Evolutionary conservation across 2,113 vertebrate genomes (phyloP).

Genomic region (Tonatia bakeri): DNA sequence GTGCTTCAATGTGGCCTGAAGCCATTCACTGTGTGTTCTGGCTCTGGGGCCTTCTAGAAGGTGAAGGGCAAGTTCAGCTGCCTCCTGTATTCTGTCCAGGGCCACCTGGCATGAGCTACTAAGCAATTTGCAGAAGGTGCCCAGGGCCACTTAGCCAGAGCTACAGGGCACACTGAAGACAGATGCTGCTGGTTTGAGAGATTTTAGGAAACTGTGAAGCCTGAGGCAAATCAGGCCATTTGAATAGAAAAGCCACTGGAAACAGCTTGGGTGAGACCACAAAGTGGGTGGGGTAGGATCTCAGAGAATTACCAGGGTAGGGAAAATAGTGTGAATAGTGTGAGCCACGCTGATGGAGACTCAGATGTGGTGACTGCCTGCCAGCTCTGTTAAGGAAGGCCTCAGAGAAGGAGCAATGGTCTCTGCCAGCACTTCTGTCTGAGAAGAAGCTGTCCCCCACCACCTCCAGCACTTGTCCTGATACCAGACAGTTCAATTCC

Average conservation of each 20-base stretch:
- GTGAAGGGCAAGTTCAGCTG: background rate
- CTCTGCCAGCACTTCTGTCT: background rate
- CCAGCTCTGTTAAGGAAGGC: background rate
- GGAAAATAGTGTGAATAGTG: background rate
- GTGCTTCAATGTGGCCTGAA: no score
- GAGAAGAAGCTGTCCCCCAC: no score
- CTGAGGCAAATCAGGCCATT: no score
- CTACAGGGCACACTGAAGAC: background rate
- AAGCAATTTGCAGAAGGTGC: background rate
- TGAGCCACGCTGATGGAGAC: background rate
- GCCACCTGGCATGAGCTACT: background rate
- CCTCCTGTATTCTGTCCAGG: background rate
- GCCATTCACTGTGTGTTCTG: no score
- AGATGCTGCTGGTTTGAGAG: background rate
- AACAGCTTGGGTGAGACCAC: background rate
- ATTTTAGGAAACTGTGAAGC: no score
- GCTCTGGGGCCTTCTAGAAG: background rate
- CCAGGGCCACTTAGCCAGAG: background rate
- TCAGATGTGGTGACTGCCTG: background rate
- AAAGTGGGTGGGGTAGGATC: background rate
- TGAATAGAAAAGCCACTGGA: no score
- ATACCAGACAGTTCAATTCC: background rate
- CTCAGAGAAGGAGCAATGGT: background rate
- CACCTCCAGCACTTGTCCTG: background rate
- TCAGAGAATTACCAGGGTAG: background rate